phyloP scores from a whole-genome alignment of 2,797 vertebrate species.

The Melanitta fusca region DNA sequence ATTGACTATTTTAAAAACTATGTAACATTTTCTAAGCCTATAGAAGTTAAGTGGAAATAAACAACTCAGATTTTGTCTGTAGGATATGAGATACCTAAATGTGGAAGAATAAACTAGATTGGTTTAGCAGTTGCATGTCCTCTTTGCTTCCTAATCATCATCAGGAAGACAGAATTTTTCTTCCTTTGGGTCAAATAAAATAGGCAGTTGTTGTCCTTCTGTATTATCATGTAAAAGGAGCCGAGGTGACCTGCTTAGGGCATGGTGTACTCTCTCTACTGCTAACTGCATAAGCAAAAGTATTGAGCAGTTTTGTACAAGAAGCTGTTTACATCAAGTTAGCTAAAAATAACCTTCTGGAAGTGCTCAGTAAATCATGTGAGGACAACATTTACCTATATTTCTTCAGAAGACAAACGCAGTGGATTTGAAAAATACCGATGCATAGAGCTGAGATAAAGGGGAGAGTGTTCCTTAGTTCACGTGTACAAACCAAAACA shows the following conservation, averaged over 20 bases:
- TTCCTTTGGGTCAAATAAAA: neutral
- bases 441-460: neutral
- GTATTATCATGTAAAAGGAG: neutral
- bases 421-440: neutral
- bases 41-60: neutral
- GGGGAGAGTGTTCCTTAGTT: neutral
- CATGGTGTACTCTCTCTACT: neutral
- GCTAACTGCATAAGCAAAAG: neutral
- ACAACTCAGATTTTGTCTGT: neutral
- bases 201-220: neutral
- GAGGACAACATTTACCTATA: neutral
- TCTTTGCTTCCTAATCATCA: neutral
- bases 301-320: neutral
- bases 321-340: neutral
- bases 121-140: neutral
- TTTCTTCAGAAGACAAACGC: neutral
- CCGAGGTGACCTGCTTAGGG: neutral
- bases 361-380: neutral
- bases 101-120: neutral
- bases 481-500: neutral
- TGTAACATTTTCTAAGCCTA: neutral
- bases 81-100: neutral
- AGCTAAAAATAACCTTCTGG: neutral
- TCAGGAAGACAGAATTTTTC: neutral
- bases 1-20: neutral